Evolutionary conservation across 1,140 invertebrate species (phyloP), one percentile per base, ranked within the genome.

Genomic region (Euura saliciscinereae): DNA sequence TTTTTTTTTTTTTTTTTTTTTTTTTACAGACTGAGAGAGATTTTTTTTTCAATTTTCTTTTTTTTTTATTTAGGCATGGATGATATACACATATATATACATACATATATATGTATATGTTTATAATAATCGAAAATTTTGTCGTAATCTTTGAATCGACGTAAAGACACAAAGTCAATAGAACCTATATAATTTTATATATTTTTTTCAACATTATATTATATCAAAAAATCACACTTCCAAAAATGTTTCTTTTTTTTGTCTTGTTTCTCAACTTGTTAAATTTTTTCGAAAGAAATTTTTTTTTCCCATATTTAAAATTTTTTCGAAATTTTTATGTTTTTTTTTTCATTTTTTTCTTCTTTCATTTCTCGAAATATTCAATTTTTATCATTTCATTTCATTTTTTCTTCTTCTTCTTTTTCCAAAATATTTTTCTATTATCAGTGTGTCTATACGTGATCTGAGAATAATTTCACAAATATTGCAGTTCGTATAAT

Each of bases 1-100:
- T 75, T 78, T 75, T 80, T 79, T 44, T 43, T 43, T 11, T 68
- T 65, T 70, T 42, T 74, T 45, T 69, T 45, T 66, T 74, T 44
- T 44, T 51, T 68, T 71, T 74, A 44, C 42, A 45, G 6, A 44
- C 66, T 73, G 28, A 28, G 28, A 72, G 46, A 64, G 69, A 73
- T 59, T 66, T 65, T 74, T 73, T 68, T 76, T 68, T 69, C 70
- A 69, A 71, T 72, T 71, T 64, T 70, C n/a, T n/a, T 70, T 66
- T 71, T 71, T 73, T 73, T 65, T 73, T 67, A 28, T 28, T 28
- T 28, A 28, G 28, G 28, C 28, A 28, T 28, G 28, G 28, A 28
- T 28, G 28, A 28, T 28, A 28, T 28, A 28, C 28, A 28, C 28
- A 28, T 28, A 28, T 28, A 28, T 28, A 28, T 28, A 28, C 28